Percentiles rank a stretch among this genome's conserved stretches.
phyloP scores from a whole-genome alignment of 2,113 vertebrate species.

The Austrofundulus limnaeus region DNA sequence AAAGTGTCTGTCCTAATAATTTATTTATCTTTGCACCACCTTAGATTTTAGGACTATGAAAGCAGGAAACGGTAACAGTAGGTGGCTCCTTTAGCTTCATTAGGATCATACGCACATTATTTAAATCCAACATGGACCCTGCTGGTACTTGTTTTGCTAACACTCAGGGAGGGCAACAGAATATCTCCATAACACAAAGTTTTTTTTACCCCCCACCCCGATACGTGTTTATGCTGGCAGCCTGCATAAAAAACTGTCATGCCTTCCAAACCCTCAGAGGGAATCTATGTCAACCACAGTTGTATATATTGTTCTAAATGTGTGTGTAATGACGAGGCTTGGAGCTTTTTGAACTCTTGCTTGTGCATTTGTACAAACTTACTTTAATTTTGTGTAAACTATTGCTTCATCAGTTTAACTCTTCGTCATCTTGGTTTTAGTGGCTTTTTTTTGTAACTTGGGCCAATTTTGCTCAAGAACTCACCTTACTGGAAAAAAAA shows the following conservation, averaged over 20 bases:
- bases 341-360: background rate
- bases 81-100: background rate
- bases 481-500: no score
- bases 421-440: background rate
- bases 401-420: background rate
- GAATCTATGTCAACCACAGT: background rate
- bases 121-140: background rate
- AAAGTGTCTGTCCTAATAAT: no score
- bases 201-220: background rate
- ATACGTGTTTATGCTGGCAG: conserved; percentile 30
- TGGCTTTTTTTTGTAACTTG: background rate
- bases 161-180: conserved; percentile 8
- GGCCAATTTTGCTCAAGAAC: background rate
- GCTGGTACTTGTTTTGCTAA: conserved; percentile 24
- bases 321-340: conserved; percentile 7
- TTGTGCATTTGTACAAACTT: background rate
- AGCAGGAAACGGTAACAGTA: background rate
- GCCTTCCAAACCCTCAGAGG: background rate
- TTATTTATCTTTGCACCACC: no score
- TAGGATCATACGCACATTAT: no score
- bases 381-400: background rate
- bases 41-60: no score
- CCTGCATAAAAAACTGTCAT: conserved; percentile 1
- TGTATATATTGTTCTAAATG: background rate
- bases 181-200: conserved; percentile 4